Conservation (phyloP, 2,888 invertebrate species). For the Patella pellucida region DNA sequence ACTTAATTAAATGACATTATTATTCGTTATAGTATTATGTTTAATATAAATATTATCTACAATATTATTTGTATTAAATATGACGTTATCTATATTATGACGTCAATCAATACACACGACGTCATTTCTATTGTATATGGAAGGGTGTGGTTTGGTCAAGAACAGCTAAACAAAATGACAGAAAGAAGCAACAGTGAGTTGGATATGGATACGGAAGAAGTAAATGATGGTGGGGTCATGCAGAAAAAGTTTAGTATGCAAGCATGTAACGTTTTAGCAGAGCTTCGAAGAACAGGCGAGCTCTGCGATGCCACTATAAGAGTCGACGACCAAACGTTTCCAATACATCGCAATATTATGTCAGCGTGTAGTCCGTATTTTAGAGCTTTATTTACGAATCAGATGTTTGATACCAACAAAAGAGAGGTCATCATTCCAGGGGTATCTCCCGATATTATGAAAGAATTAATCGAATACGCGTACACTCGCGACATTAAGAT, state of each 20-base stretch:
- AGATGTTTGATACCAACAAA: conserved; percentile 72
- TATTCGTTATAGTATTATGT: too few relatives aligned
- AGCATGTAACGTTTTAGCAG: conserved; percentile 86
- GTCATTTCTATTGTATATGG: too few relatives aligned
- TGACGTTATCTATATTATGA: too few relatives aligned
- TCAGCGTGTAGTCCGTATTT: conserved; percentile 90
- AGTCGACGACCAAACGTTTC: conserved; percentile 82
- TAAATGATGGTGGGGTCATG: conserved; percentile 20
- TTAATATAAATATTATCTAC: too few relatives aligned
- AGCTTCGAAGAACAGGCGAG: conserved; percentile 85
- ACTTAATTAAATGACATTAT: too few relatives aligned
- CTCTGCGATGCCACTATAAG: conserved; percentile 89
- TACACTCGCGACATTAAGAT: conserved; percentile 85
- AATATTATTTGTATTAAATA: too few relatives aligned
- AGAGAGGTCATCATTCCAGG: conserved; percentile 80
- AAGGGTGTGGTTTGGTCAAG: too few relatives aligned
- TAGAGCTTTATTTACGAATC: conserved; percentile 87
- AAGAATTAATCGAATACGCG: conserved; percentile 85
- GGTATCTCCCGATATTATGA: conserved; percentile 83
- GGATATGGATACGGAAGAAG: neutral
- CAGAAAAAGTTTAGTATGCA: conserved; percentile 84
- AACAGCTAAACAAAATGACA: too few relatives aligned
- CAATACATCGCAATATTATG: conserved; percentile 79
- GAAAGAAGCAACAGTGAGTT: neutral
- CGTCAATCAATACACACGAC: too few relatives aligned